Evolutionary conservation across 2,888 invertebrate genomes (phyloP).

Genomic region (Alloplasta piceator): DNA sequence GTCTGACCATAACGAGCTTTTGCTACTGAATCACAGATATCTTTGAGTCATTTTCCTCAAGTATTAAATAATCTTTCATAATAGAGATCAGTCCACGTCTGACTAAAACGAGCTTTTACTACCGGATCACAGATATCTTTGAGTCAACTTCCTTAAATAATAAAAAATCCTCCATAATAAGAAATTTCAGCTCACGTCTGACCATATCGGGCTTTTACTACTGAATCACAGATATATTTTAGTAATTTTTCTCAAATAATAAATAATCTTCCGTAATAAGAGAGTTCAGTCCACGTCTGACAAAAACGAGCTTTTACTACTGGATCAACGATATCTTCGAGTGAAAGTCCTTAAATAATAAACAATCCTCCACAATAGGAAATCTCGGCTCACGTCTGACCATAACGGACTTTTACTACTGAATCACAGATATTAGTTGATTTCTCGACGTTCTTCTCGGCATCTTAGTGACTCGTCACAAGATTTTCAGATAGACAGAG

Average conservation of each 20-base stretch:
- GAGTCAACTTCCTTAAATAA: background rate
- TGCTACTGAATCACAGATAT: background rate
- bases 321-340: background rate
- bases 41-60: background rate
- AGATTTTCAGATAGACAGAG: background rate
- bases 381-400: constrained; percentile 3
- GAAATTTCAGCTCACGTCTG: background rate
- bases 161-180: background rate
- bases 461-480: background rate
- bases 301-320: background rate
- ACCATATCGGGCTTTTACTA: constrained; percentile 2
- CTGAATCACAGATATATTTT: constrained; percentile 1
- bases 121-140: background rate
- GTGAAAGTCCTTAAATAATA: background rate
- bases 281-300: background rate
- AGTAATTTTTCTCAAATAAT: background rate
- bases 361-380: background rate
- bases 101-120: background rate
- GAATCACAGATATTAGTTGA: background rate
- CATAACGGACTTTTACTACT: constrained; percentile 7
- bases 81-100: background rate
- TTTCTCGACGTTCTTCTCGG: background rate
- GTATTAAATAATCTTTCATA: background rate
- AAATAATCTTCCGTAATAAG: background rate
- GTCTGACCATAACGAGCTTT: background rate